phyloP scores from a whole-genome alignment of 2,888 invertebrate genomes.

The Schrankia costaestrigalis region DNA sequence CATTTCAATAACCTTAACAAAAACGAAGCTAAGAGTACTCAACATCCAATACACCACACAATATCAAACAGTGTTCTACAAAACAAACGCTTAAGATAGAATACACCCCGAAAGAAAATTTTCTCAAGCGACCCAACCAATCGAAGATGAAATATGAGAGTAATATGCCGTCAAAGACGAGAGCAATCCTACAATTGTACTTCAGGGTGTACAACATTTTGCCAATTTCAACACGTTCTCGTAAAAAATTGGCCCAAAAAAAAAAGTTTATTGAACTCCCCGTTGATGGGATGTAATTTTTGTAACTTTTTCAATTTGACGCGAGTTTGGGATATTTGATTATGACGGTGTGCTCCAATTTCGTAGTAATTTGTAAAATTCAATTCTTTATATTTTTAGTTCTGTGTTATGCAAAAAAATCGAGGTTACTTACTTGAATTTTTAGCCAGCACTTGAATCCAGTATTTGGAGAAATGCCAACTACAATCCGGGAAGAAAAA shows the following conservation, averaged over 20 bases:
- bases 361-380: too few species aligned
- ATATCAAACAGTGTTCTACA: constrained; percentile 8
- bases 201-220: constrained; percentile 11
- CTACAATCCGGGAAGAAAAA: too few species aligned
- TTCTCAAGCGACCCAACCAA: constrained; percentile 18
- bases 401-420: too few species aligned
- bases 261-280: constrained; percentile 17
- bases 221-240: constrained; percentile 15
- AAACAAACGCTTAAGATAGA: constrained; percentile 22
- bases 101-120: constrained; percentile 26
- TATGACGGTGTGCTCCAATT: constrained; percentile 15
- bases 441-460: too few species aligned
- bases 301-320: constrained; percentile 32
- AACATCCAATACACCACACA: constrained; percentile 12
- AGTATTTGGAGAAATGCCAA: too few species aligned
- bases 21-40: too few species aligned
- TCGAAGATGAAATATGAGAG: constrained; percentile 30
- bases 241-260: constrained; percentile 8
- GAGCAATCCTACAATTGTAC: constrained; percentile 22
- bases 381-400: too few species aligned
- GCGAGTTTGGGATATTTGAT: constrained; percentile 20
- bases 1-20: too few species aligned
- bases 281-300: constrained; percentile 20
- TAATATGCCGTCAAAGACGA: constrained; percentile 24
- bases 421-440: too few species aligned